These are phyloP conservation scores for Hypanus sabinus DNA, from an alignment of 2,113 vertebrate genomes.

Conservation along the genomic window DNA sequence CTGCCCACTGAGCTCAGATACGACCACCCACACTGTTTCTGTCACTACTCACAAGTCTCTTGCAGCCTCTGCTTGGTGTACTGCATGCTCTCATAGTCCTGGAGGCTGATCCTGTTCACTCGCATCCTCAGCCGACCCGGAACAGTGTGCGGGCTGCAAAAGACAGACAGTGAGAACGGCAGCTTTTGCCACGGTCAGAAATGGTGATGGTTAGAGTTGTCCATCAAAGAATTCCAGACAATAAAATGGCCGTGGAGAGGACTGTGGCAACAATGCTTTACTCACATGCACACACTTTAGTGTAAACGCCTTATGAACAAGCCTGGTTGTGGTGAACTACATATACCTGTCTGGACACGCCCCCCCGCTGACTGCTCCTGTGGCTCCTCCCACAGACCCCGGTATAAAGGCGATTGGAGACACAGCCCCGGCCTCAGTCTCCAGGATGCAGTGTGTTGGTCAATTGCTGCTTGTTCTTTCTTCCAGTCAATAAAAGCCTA, in stretches of 20 bases:
- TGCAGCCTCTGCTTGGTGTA: conserved; percentile 90
- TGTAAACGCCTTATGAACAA: background rate
- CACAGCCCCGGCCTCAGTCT: too few species aligned
- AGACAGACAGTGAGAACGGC: conserved; percentile 44
- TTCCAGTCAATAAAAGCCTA: too few species aligned
- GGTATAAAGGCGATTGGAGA: too few species aligned
- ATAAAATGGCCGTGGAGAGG: background rate
- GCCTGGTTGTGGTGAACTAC: too few species aligned
- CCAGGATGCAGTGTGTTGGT: too few species aligned
- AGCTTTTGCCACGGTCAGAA: background rate
- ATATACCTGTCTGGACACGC: too few species aligned
- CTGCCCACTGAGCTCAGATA: background rate
- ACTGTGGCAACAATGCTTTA: background rate
- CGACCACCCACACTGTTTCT: background rate
- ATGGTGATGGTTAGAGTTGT: background rate
- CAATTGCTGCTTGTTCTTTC: too few species aligned
- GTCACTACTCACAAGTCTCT: conserved; percentile 82
- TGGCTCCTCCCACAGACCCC: too few species aligned
- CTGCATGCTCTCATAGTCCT: conserved; percentile 87
- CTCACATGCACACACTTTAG: background rate
- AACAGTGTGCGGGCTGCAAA: conserved; percentile 79
- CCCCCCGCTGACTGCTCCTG: too few species aligned
- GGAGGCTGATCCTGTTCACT: conserved; percentile 86
- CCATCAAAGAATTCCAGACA: background rate
- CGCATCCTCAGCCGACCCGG: conserved; percentile 87